Percentiles rank a stretch among this genome's conserved stretches.
phyloP scores from a whole-genome alignment of 1,140 invertebrate genomes.

The Pomacea maculata region DNA sequence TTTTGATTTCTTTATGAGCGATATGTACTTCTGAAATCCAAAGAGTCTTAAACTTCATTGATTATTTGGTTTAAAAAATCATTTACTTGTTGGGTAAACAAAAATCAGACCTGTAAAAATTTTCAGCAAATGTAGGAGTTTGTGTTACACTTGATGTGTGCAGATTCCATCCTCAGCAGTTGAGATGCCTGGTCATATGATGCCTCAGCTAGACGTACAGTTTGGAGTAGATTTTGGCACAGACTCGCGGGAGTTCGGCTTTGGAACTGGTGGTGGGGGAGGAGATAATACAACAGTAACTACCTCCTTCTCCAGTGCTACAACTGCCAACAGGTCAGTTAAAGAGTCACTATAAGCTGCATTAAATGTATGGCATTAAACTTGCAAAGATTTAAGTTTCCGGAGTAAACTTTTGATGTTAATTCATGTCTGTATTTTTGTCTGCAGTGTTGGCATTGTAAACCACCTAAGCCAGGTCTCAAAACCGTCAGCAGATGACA shows the following conservation, averaged over 20 bases:
- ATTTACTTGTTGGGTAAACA: too few relatives aligned
- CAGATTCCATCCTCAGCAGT: constrained; percentile 92
- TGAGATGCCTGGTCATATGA: constrained; percentile 92
- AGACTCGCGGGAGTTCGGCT: constrained; percentile 64
- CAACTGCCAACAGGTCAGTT: constrained; percentile 34
- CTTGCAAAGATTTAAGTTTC: background rate
- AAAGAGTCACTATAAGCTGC: background rate
- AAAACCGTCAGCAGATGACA: constrained; percentile 35
- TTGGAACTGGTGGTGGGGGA: constrained; percentile 47
- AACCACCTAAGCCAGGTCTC: constrained; percentile 43
- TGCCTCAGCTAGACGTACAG: constrained; percentile 89
- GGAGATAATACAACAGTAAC: constrained; percentile 33
- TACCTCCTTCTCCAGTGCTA: constrained; percentile 31
- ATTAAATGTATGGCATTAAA: background rate
- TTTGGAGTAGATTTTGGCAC: constrained; percentile 90
- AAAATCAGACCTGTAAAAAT: too few relatives aligned
- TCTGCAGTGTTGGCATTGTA: constrained; percentile 31
- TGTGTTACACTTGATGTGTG: background rate
- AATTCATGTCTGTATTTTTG: background rate
- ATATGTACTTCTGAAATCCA: too few relatives aligned
- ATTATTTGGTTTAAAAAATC: too few relatives aligned
- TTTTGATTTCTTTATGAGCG: too few relatives aligned
- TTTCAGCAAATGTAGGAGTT: too few relatives aligned
- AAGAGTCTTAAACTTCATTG: too few relatives aligned
- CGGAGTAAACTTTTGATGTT: too few relatives aligned